Evolutionary conservation across 2,888 invertebrate genomes (phyloP).

Genomic region (Disparrhopalites patrizii): DNA sequence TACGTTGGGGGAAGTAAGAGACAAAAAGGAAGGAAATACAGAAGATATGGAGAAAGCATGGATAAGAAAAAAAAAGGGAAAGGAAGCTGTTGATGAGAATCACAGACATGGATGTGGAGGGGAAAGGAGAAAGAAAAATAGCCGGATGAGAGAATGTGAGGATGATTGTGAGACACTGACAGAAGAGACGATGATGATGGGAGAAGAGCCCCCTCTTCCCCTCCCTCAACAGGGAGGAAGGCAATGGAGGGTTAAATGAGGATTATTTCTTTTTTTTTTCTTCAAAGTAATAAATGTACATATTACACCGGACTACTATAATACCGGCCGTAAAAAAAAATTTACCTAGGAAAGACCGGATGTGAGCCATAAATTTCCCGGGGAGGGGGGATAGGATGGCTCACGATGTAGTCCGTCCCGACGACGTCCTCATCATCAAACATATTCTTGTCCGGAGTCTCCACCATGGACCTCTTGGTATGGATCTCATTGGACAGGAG

Average conservation of each 20-base stretch:
- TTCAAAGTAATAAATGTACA: neutral
- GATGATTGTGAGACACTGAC: no score
- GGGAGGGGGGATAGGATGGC: conserved; percentile 47
- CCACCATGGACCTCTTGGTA: conserved; percentile 32
- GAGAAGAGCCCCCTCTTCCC: no score
- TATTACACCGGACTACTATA: neutral
- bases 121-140: no score
- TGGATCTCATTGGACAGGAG: conserved; percentile 47
- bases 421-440: conserved; percentile 46
- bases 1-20: no score
- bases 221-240: no score
- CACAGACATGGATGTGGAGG: neutral
- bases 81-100: neutral
- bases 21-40: neutral
- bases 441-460: conserved; percentile 11
- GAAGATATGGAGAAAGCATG: neutral
- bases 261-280: no score
- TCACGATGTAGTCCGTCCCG: conserved; percentile 44
- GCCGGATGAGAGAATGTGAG: no score
- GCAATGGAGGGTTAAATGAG: no score
- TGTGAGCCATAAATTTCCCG: conserved; percentile 47
- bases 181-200: no score
- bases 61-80: neutral
- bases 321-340: no score
- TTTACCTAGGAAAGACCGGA: conserved; percentile 48